Base-by-base conservation (phyloP, 2,113 vertebrate genomes). In the Bubo blakistoni region DNA sequence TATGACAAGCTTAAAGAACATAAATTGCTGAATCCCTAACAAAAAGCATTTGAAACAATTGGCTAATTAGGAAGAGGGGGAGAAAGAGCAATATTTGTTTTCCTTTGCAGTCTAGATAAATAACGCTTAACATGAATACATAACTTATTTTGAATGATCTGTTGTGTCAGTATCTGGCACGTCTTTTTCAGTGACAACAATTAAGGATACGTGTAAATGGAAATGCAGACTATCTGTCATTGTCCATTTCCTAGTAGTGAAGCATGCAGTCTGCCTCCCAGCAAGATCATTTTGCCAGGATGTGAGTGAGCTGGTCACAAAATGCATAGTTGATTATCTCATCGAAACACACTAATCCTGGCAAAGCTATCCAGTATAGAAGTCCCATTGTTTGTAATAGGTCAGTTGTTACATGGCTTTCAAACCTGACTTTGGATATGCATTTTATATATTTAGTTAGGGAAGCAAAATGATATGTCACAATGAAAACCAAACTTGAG, bases 11-110 rank as follows among this genome's bases (percentile, higher is more conserved):
- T 97, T 97, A 96, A 97, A 97, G 96, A 97, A 97, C 77, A 81
- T 94, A 97, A 97, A 92, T 97, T 96, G 95, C 94, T 96, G 93
- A 96, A 97, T 91, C 92, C 93, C 94, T 97, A 94, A 97, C 97
- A 97, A 97, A 98, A 98, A 97, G 80, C 57, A 80, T 95, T 91
- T 94, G 94, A 98, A 96, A 98, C 96, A 97, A 97, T 97, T 34
- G 46, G 92, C 94, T 98, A 98, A 98, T 98, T 98, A 97, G 96
- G 86, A 97, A 96, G 52, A 71, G 80, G 74, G 87, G 71, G 49
- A 74, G 96, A 88, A 86, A 97, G 96, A 98, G 92, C 93, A 93
- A 91, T 97, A 94, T 98, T 98, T 98, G 97, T 98, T 98, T 98
- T 98, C 93, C 94, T 96, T 97, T 92, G 79, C 80, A 94, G 94